Evolutionary conservation across 1,140 invertebrate genomes (phyloP).

Genomic region (Berghia stephanieae): DNA sequence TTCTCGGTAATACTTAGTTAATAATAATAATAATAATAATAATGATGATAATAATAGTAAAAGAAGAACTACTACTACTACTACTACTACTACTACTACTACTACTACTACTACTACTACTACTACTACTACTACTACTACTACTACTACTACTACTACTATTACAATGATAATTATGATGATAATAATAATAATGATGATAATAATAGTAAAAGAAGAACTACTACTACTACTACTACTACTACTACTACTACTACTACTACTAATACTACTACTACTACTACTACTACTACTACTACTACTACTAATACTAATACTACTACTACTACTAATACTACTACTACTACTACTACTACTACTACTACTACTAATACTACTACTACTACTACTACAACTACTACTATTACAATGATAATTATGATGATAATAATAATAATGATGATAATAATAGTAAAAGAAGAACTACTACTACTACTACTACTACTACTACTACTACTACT

Average conservation of each 20-base stretch:
- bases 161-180: slow-evolving; percentile 33
- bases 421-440: neutral
- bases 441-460: neutral
- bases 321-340: no score
- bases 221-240: slow-evolving; percentile 37
- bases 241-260: neutral
- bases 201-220: neutral
- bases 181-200: slow-evolving; percentile 27
- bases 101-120: slow-evolving; percentile 42
- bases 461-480: neutral
- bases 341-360: no score
- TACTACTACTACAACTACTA: neutral
- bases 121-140: slow-evolving; percentile 42
- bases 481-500: neutral
- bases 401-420: neutral
- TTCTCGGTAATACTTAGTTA: neutral
- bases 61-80: slow-evolving; percentile 41
- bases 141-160: slow-evolving; percentile 18
- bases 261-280: no score
- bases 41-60: slow-evolving; percentile 15
- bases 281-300: no score
- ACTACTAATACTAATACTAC: no score
- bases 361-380: no score
- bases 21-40: slow-evolving; percentile 19
- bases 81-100: slow-evolving; percentile 44